Percentiles rank a stretch among this genome's conserved stretches.
Conservation (phyloP, 2,113 vertebrate species). For the Ariopsis seemanni region DNA sequence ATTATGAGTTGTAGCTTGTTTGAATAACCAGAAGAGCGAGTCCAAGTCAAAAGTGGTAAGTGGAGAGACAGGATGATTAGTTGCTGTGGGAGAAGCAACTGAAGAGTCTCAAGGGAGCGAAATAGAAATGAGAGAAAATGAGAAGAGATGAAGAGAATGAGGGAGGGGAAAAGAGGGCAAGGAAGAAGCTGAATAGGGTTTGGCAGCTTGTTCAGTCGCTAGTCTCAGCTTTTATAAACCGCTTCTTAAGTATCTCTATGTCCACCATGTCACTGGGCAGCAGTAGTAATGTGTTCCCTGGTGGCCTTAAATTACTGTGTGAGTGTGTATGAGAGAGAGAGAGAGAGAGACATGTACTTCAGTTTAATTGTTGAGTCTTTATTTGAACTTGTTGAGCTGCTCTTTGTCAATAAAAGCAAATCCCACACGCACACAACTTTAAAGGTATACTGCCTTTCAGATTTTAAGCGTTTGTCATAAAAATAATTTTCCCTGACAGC, state of each 20-base stretch:
- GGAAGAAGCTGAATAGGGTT: constrained; percentile 5
- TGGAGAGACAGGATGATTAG: constrained; percentile 22
- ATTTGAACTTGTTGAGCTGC: no score
- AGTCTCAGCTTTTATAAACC: constrained; percentile 39
- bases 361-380: no score
- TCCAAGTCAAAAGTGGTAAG: constrained; percentile 13
- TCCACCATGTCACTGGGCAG: constrained; percentile 40
- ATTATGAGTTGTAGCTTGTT: neutral
- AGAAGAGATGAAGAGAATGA: neutral
- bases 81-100: neutral
- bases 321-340: neutral
- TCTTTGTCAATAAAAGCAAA: no score
- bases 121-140: neutral
- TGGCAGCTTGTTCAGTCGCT: constrained; percentile 13
- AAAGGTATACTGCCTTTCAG: no score
- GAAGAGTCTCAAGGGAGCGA: neutral
- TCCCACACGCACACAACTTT: no score
- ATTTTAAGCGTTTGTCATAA: no score
- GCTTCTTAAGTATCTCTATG: constrained; percentile 50
- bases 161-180: no score
- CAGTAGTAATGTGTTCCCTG: constrained; percentile 44
- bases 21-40: neutral
- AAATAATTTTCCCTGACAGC: no score
- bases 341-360: no score
- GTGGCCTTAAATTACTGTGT: constrained; percentile 33